Evolutionary conservation across 1,140 invertebrate genomes (phyloP).

Genomic region (Procambarus virginalis): DNA sequence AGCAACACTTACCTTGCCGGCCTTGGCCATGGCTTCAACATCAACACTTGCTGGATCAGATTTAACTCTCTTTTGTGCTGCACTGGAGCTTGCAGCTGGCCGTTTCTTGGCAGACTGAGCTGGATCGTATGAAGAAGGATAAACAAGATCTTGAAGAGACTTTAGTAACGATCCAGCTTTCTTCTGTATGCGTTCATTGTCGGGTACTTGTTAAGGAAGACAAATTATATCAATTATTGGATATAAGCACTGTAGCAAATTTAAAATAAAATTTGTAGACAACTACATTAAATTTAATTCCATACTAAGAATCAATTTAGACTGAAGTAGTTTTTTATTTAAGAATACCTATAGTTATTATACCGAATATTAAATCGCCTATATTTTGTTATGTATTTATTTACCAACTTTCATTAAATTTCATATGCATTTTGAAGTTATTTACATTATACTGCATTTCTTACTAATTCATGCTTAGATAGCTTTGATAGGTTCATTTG

Average conservation of each 20-base stretch:
- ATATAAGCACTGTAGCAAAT: background rate
- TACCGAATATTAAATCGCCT: no score
- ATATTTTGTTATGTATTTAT: no score
- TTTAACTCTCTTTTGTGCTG: constrained; percentile 73
- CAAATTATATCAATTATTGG: background rate
- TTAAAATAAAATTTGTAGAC: background rate
- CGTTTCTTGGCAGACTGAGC: background rate
- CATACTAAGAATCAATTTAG: no score
- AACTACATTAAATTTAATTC: no score
- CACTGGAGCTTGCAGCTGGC: background rate
- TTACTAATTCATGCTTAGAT: no score
- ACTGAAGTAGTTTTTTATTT: no score
- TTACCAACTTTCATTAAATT: no score
- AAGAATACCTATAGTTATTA: no score
- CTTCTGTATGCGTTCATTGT: constrained; percentile 39
- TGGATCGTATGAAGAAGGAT: constrained; percentile 33
- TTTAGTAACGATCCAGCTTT: constrained; percentile 22
- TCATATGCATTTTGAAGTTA: no score
- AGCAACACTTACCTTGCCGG: constrained; percentile 74
- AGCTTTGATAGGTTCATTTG: no score
- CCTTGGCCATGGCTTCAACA: constrained; percentile 74
- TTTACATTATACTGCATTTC: no score
- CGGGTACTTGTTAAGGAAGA: constrained; percentile 33
- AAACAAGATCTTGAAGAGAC: constrained; percentile 42
- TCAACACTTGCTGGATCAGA: constrained; percentile 74